Base-by-base conservation (phyloP, 2,797 vertebrate species). In the Botia kubotai region DNA sequence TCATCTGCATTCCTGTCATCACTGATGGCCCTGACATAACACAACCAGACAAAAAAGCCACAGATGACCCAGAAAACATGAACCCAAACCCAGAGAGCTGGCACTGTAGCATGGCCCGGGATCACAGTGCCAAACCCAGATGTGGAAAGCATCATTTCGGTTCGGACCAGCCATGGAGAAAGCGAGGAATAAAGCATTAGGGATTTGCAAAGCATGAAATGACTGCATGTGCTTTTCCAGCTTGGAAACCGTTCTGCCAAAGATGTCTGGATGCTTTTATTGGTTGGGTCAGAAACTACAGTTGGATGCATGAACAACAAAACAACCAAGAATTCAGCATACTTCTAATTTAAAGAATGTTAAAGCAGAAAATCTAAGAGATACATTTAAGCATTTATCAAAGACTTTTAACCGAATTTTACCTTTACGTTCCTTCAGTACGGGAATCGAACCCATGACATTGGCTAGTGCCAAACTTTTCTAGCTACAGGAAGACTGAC, bases 1-100 rank as follows among this genome's bases (percentile, higher is more conserved):
- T 80, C 67, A 39, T 69, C 75, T 72, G 17, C 75, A 83, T 83
- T 87, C 70, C 83, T 87, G 82, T 84, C 83, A 76, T 81, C 74
- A 72, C 77, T 81, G 60, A 48, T 23, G 58, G 68, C 72, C 74
- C 72, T 82, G 84, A 88, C 73, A 86, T 77, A 82, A 84, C 73
- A 69, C 72, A 63, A 75, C 14, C 46, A 80, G 77, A 84, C 84
- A 78, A 75, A 79, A 60, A 75, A 85, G 71, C 78, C 72, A 72
- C 80, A 83, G 74, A 68, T 55, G 73, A 76, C 53, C 55, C n/a
- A 74, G 43, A 52, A 81, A 77, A 79, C 62, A 13, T 53, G 26
- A 86, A 68, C 77, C 69, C 12, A 11, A 69, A 67, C 55, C 77
- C 36, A 39, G 36, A 46, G 36, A 80, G 21, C 52, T 82, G 21